Base-by-base conservation (phyloP, 2,888 invertebrate genomes). In the Epinotia demarniana region DNA sequence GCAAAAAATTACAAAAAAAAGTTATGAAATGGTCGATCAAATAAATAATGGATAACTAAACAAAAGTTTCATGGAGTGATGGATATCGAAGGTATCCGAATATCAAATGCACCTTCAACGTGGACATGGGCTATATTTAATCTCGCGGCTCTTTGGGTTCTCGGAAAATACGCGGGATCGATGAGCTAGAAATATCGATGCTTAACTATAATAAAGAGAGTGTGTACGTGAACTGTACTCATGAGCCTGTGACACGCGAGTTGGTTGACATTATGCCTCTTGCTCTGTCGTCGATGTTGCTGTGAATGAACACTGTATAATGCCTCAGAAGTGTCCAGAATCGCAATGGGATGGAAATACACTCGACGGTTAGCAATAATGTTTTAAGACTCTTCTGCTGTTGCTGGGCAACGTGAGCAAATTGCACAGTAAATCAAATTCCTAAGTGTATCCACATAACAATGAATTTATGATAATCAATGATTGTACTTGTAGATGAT, bases 301-400 rank as follows among this genome's bases (percentile, higher is more conserved):
- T 13, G 39, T 64, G 75, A 60, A 75, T 60, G 70, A 75, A 39
- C 46, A 57, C 53, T 19, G 68, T 13, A 23, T 27, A 39, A 53
- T 23, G 46, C 53, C n/a, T 4, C 12, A 23, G 33, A 58, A 63
- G 69, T 70, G 74, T 58, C 69, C 12, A 3, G 75, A 64, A 64
- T n/a, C 5, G 19, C 53, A 66, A 70, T 62, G 13, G 33, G 39
- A 75, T 70, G 60, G 53, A 64, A 70, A 75, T 70, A 49, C 2
- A 60, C 49, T 63, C 63, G n/a, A 64, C 63, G 58, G 69, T 60
- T 69, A 69, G 63, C 27, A 57, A 46, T 46, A 49, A 39, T 27
- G 19, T 13, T 43, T 58, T 46, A 57, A 58, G 19, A 53, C 19
- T 27, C 43, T 23, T 13, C 12, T 18, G 18, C 43, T 16, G 66